Conservation (phyloP, 1,140 invertebrate species). For the Pseudomyrmex pallidus region DNA sequence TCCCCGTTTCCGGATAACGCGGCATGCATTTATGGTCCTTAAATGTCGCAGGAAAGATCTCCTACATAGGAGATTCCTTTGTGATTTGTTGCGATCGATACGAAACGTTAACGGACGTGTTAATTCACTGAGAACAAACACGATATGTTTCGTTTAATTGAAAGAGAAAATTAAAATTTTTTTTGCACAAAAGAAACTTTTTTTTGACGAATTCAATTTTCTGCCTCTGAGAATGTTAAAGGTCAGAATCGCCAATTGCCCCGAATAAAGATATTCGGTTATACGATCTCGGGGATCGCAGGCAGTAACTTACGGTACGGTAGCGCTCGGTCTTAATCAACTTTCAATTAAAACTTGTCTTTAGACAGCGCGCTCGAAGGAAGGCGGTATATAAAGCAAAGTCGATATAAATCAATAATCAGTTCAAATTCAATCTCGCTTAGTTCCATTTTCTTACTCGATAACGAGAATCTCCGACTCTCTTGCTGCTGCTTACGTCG, state of each 20-base stretch:
- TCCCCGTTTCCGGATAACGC: conserved; percentile 68
- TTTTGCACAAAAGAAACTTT: not conserved
- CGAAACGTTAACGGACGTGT: not conserved
- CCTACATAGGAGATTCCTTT: conserved; percentile 8
- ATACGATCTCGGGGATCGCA: conserved; percentile 21
- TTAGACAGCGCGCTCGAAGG: conserved; percentile 15
- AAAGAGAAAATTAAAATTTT: not conserved
- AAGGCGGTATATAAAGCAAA: conserved; percentile 33
- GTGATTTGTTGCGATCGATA: not conserved
- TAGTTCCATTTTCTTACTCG: conserved; percentile 58
- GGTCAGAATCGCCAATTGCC: conserved; percentile 25
- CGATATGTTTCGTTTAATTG: not conserved
- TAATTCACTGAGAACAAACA: not conserved
- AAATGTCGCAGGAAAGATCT: conserved; percentile 11
- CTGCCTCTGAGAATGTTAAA: conserved; percentile 1
- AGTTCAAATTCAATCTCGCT: conserved; percentile 53
- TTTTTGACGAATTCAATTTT: conserved; percentile 18
- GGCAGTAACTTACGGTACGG: conserved; percentile 30
- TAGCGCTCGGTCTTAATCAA: conserved; percentile 38
- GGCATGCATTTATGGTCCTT: conserved; percentile 59
- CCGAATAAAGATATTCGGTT: conserved; percentile 53
- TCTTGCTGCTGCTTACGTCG: conserved; percentile 22
- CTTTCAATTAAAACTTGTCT: conserved; percentile 60
- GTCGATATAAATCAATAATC: conserved; percentile 56
- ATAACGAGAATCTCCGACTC: conserved; percentile 48